Evolutionary conservation across 2,113 vertebrate genomes (phyloP).

Genomic region (Dromas ardeola): DNA sequence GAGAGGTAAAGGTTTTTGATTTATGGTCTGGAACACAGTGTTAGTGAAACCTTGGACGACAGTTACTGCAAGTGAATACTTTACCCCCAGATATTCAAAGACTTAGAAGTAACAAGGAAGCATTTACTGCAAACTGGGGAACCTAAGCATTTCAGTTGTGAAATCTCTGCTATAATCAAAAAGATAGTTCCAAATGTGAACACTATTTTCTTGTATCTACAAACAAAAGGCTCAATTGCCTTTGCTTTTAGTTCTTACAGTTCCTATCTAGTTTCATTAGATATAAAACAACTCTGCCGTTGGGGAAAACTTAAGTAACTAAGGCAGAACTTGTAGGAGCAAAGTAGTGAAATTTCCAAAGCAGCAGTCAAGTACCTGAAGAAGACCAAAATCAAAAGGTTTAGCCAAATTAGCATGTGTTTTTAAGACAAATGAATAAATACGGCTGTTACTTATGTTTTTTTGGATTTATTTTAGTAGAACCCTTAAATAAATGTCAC

Average conservation of each 20-base stretch:
- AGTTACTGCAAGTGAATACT: background rate
- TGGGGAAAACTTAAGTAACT: background rate
- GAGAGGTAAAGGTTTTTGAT: background rate
- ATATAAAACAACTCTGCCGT: background rate
- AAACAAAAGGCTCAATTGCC: background rate
- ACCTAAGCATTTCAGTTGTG: background rate
- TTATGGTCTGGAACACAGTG: background rate
- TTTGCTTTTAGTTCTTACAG: background rate
- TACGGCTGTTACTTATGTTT: background rate
- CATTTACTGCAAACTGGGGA: background rate
- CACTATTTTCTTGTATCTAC: accelerated
- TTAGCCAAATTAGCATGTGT: background rate
- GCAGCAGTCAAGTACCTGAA: background rate
- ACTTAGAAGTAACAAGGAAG: background rate
- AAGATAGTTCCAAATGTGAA: background rate
- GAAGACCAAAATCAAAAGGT: background rate
- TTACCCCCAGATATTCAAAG: background rate
- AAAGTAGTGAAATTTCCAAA: background rate
- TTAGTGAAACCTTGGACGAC: background rate
- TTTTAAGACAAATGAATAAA: background rate
- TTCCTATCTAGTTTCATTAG: background rate
- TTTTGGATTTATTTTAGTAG: background rate
- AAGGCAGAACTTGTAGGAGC: background rate
- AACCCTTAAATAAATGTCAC: background rate
- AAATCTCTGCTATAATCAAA: background rate